Evolutionary conservation across 2,797 vertebrate genomes (phyloP).

Genomic region (Hozukius guyotensis): DNA sequence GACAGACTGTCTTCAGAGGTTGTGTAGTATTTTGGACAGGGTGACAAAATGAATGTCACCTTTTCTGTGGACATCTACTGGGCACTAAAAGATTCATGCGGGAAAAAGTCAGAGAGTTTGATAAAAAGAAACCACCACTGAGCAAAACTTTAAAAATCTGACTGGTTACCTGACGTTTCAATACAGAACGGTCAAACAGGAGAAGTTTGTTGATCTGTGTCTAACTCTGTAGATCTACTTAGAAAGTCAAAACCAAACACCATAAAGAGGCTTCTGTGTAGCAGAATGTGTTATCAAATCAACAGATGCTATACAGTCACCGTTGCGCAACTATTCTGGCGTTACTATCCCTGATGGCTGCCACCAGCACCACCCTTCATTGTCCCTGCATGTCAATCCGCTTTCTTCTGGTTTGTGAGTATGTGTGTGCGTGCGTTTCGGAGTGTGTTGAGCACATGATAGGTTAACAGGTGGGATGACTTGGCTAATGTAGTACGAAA

Average conservation of each 20-base stretch:
- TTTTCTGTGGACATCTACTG: neutral
- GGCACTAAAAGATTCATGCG: neutral
- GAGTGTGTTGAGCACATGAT: constrained; percentile 36
- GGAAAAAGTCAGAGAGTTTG: neutral
- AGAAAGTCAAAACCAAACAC: neutral
- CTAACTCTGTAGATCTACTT: neutral
- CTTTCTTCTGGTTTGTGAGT: neutral
- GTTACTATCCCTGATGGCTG: neutral
- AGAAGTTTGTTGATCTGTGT: neutral
- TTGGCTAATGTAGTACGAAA: constrained; percentile 55
- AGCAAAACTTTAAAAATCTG: neutral
- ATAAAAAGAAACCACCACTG: neutral
- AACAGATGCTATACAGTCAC: neutral
- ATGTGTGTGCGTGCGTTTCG: constrained; percentile 7
- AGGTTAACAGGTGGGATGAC: constrained; percentile 53
- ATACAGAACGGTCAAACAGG: neutral
- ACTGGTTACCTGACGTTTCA: neutral
- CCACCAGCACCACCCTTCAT: neutral
- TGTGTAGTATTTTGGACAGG: constrained; percentile 19
- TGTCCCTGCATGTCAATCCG: neutral
- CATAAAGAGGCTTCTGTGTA: neutral
- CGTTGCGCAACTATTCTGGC: neutral
- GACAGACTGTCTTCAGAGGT: constrained; percentile 1
- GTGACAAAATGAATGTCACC: constrained; percentile 26
- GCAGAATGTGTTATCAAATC: neutral